These are phyloP conservation scores for Metaphire vulgaris DNA, from an alignment of 1,140 invertebrate genomes.

Conservation along the genomic window DNA sequence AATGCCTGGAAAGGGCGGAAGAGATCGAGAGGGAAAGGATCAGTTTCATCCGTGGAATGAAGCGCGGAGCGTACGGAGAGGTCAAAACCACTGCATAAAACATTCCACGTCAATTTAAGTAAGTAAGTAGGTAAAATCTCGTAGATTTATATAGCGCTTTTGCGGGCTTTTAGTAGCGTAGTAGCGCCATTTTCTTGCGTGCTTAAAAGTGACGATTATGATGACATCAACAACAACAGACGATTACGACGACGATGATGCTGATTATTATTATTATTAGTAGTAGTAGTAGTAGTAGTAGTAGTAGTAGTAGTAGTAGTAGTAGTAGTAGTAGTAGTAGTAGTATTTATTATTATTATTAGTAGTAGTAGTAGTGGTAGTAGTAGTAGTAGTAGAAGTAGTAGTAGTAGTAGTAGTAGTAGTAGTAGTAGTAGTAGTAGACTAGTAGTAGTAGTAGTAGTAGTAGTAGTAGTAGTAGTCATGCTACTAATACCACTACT, in stretches of 20 bases:
- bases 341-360: too few species aligned
- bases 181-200: too few species aligned
- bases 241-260: too few species aligned
- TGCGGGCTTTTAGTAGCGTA: too few species aligned
- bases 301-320: constrained; percentile 2
- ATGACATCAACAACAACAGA: too few species aligned
- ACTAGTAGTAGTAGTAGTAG: not conserved
- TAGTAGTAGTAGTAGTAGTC: not conserved
- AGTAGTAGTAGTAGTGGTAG: not conserved
- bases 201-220: too few species aligned
- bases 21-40: not conserved
- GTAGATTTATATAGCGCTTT: too few species aligned
- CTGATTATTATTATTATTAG: not conserved
- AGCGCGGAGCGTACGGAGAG: not conserved
- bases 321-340: constrained; percentile 2
- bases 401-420: not conserved
- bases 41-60: not conserved
- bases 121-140: too few species aligned
- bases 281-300: constrained; percentile 3
- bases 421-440: not conserved
- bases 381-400: not conserved
- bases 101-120: too few species aligned
- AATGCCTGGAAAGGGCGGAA: too few species aligned
- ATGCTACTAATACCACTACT: too few species aligned
- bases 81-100: too few species aligned